A percentile compares a stretch with the other conserved stretches of the same genome.
These are phyloP conservation scores for Pristionchus arcanus DNA, from an alignment of 2,888 invertebrate genomes.

Conservation along the genomic window DNA sequence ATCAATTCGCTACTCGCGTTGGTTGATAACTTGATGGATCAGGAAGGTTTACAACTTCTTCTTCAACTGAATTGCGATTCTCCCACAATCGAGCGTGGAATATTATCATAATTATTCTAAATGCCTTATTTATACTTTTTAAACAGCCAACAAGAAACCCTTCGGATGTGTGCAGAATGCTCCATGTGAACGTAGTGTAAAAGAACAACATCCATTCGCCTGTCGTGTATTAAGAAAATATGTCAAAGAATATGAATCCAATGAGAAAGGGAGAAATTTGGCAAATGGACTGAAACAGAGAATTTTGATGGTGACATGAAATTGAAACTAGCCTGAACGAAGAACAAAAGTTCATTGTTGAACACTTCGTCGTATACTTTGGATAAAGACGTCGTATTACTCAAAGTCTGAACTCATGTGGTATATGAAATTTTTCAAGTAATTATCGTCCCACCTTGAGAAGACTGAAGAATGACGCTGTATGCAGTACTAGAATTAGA, in stretches of 20 bases:
- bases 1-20: not conserved
- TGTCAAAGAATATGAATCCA: not conserved
- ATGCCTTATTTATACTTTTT: not conserved
- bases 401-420: not conserved
- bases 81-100: not conserved
- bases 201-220: not conserved
- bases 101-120: not conserved
- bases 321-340: not conserved
- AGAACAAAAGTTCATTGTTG: not conserved
- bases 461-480: not conserved
- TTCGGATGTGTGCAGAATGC: not conserved
- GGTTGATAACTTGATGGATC: not conserved
- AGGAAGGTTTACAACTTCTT: not conserved
- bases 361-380: not conserved
- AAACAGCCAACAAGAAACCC: not conserved
- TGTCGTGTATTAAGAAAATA: not conserved
- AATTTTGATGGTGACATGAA: not conserved
- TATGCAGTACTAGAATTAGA: not conserved
- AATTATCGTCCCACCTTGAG: not conserved
- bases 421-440: not conserved
- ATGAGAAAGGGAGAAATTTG: not conserved
- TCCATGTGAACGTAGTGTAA: slow-evolving; percentile 4
- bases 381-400: not conserved
- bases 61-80: not conserved
- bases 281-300: not conserved